Base-by-base conservation (phyloP, 2,797 vertebrate genomes). In the Lacerta viridis region DNA sequence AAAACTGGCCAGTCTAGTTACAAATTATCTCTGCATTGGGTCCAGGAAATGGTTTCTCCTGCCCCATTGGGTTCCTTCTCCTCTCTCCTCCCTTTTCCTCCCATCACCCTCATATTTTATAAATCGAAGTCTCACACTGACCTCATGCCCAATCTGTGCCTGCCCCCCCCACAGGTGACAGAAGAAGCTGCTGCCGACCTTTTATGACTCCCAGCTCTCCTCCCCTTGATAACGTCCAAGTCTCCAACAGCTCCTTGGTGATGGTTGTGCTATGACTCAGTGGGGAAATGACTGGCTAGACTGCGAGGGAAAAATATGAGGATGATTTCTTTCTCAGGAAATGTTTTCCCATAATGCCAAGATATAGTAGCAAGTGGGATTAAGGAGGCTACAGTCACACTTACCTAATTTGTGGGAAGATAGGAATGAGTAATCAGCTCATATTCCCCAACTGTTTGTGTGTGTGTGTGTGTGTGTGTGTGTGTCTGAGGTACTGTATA, bases 321-420 rank as follows among this genome's bases (percentile, higher is more conserved):
- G 39, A 29, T 84, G 11, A n/a, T 46, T 3, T 80, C 6, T 46
- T 88, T n/a, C 82, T 61, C 41, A 93, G 88, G 33, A 3, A 64
- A 0, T 2, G 33, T 43, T 80, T 41, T 87, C 18, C 59, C 17
- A 15, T 41, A 71, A 89, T 1, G 7, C 8, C 0, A 0, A 33
- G 90, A 91, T 89, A 68, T 3, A 87, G 69, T 15, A 79, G 75
- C 75, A 69, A 80, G 2, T 77, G 74, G 1, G 5, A 80, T 90
- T 91, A 41, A 17, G 0, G 17, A 76, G 20, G 33, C 59, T n/a
- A 92, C 43, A 90, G 55, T 86, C 90, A 18, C 5, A 2, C 10
- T 86, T 90, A 25, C 18, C 83, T 87, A 92, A 92, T 39, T 9
- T 90, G 33, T 87, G 7, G 41, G 82, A 59, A 91, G 84, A 5